Base-by-base conservation (phyloP, 2,113 vertebrate species). In the Columba livia region DNA sequence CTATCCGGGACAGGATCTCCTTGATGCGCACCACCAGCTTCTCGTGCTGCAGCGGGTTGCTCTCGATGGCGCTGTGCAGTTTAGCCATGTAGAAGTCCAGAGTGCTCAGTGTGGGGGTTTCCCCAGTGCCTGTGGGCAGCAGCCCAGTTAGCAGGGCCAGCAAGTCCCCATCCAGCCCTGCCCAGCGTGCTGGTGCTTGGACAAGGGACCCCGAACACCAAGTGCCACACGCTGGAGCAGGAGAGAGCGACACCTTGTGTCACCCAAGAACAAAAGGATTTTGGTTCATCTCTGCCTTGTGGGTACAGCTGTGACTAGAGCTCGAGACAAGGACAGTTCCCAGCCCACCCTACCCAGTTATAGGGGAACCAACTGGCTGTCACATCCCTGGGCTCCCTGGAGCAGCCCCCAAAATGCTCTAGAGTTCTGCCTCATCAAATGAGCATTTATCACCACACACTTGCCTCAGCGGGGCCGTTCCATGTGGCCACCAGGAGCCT, bases 81-180 rank as follows among this genome's bases (percentile, higher is more conserved):
- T 99, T 99, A 56, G 98, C 99, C 98, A 99, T 98, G 94, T 99
- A 99, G 23, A 99, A 98, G 93, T 99, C 99, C 92, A 99, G 97
- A 18, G 99, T 99, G 74, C 98, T 98, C 78, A 99, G 97, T 0
- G 99, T 99, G 5, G 99, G 99, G 1, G 98, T 99, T 91, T 99
- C 99, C 18, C 99, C 99, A 0, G 99, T 99, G 58, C 99, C 99
- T 99, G 77, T 0, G 18, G 53, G 53, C 5, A 6, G 36, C 44
- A 70, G 58, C 40, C 23, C 36, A 9, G 42, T 95, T 5, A 95
- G 44, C 40, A 57, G 18, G 40, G 47, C 34, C 31, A 75, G 32
- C 7, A 12, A n/a, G 56, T 3, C 20, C 65, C 70, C 50, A 34
- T 0, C 25, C 47, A 84, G n/a, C 32, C 58, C 57, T 24, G 19